Evolutionary conservation across 2,797 vertebrate genomes (phyloP).

Genomic region (Steatocranus sp.): DNA sequence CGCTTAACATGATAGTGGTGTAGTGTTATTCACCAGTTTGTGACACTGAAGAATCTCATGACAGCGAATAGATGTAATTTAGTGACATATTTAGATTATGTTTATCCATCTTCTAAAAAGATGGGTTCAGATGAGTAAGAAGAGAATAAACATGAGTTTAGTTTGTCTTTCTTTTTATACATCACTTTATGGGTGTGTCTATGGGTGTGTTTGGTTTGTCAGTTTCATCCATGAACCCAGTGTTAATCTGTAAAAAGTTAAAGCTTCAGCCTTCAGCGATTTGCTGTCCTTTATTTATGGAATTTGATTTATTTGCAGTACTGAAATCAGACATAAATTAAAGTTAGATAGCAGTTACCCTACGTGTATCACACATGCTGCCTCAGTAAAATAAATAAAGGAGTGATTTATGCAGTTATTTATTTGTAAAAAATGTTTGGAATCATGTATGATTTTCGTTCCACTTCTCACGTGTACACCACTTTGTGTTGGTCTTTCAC

Average conservation of each 20-base stretch:
- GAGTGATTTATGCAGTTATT: not conserved
- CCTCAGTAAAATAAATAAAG: not conserved
- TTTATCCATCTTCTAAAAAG: not conserved
- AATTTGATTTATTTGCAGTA: not conserved
- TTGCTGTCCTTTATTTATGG: not conserved
- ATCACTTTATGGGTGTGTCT: not conserved
- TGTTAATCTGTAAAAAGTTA: not conserved
- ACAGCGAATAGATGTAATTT: not conserved
- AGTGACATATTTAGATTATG: not conserved
- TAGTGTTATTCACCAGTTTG: not conserved
- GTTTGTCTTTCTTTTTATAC: not conserved
- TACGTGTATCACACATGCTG: not conserved
- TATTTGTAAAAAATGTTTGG: no score
- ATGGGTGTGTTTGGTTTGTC: not conserved
- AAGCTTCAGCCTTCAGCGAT: not conserved
- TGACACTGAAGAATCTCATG: not conserved
- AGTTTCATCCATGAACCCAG: conserved; percentile 10
- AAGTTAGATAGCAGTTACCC: not conserved
- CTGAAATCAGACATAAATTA: not conserved
- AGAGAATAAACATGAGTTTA: not conserved
- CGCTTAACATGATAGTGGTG: not conserved
- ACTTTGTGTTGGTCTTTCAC: no score
- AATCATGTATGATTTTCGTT: no score
- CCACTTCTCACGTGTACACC: no score
- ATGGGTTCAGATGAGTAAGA: conserved; percentile 13